phyloP scores from a whole-genome alignment of 2,113 vertebrate genomes.

The Eonycteris spelaea region DNA sequence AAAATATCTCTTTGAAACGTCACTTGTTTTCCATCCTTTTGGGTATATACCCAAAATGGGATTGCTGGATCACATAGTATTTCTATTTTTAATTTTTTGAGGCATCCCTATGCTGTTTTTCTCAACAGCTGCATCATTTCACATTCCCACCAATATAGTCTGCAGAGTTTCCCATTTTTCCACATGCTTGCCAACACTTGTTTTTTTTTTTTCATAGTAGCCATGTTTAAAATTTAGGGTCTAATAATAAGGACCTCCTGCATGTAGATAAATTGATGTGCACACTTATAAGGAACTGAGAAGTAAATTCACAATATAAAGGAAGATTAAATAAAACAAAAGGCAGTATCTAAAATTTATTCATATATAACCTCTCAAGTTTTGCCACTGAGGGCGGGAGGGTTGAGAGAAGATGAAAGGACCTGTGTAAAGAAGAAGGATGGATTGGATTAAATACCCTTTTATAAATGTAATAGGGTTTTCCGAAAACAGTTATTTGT shows the following conservation, averaged over 20 bases:
- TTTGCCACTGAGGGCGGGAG: background rate
- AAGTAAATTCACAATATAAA: background rate
- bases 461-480: background rate
- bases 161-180: background rate
- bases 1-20: background rate
- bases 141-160: background rate
- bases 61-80: background rate
- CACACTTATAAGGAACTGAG: background rate
- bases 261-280: background rate
- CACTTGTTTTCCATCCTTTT: background rate
- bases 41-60: background rate
- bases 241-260: background rate
- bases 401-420: background rate
- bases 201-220: background rate
- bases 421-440: background rate
- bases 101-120: background rate
- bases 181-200: background rate
- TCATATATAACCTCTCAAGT: background rate
- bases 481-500: background rate
- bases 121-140: background rate
- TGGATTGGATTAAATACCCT: background rate
- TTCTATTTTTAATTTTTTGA: background rate
- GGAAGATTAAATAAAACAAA: background rate
- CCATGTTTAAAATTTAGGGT: constrained; percentile 12
- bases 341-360: background rate